A percentile compares a stretch with the other conserved stretches of the same genome.
These are phyloP conservation scores for Pammene aurita DNA, from an alignment of 2,888 invertebrate genomes.

Conservation along the genomic window DNA sequence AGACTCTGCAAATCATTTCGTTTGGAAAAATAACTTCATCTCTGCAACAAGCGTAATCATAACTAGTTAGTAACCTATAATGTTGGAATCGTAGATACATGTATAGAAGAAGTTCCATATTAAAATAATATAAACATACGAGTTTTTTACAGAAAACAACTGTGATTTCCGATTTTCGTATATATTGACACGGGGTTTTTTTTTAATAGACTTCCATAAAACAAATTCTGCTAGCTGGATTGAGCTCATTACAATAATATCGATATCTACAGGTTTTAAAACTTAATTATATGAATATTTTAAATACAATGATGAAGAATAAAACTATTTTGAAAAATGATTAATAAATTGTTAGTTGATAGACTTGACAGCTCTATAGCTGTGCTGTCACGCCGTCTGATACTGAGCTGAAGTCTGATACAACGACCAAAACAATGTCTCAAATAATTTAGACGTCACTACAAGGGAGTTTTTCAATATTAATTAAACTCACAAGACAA, in stretches of 20 bases:
- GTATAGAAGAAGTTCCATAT: not conserved
- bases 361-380: too few relatives aligned
- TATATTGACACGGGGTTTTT: slow-evolving; percentile 11
- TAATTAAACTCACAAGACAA: too few relatives aligned
- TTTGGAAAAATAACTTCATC: slow-evolving; percentile 45
- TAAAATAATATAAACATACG: slow-evolving; percentile 12
- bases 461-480: too few relatives aligned
- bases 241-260: slow-evolving; percentile 24
- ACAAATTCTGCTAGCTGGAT: slow-evolving; percentile 37
- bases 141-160: slow-evolving; percentile 11
- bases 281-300: not conserved
- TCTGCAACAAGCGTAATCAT: slow-evolving; percentile 10
- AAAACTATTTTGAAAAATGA: not conserved
- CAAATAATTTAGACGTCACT: too few relatives aligned
- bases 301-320: not conserved
- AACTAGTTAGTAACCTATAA: too few relatives aligned
- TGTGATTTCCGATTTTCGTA: not conserved
- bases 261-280: not conserved
- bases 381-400: too few relatives aligned
- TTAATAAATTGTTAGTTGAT: too few relatives aligned
- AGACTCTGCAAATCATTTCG: slow-evolving; percentile 50
- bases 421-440: too few relatives aligned
- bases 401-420: too few relatives aligned
- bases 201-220: slow-evolving; percentile 35
- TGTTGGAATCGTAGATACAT: too few relatives aligned